Base-by-base conservation (phyloP, 2,113 vertebrate genomes). In the Proteles cristata region DNA sequence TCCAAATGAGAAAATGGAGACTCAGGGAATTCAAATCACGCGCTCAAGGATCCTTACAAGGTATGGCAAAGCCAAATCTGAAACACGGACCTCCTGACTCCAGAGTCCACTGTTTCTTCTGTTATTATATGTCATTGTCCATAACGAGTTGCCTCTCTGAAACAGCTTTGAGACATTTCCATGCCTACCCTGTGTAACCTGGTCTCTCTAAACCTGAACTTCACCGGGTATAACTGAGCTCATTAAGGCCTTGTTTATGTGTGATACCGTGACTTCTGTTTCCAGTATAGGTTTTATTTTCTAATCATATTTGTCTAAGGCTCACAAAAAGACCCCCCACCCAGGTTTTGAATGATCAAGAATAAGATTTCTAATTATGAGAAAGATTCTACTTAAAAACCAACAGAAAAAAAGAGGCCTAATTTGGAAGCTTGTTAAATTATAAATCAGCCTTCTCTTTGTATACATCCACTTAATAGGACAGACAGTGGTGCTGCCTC, bases 1-100 rank as follows among this genome's bases (percentile, higher is more conserved):
- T 93, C 79, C 58, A 76, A 76, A 90, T 90, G 79, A 81, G 21
- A 94, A 95, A 95, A 92, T 21, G 61, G 71, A 90, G 39, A 88
- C n/a, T 16, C 11, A 33, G 26, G 86, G 73, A 94, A 50, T 76
- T 94, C 31, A 85, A 50, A 84, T 48, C 73, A 76, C 31, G 69
- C 71, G 35, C 45, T 95, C 17, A 58, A 84, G 55, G 45, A 83
- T 76, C n/a, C 92, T 89, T 63, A 88, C 17, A 83, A 17, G 83
- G 11, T 26, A 58, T 16, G 33, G 25, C 11, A 83, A 87, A 63
- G 10, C 7, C 61, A 77, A n/a, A 35, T 83, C 39, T 87, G 48
- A 83, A 88, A 96, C 71, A 73, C 1, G 80, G 63, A 4, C 15
- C 8, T 89, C 28, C 25, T 50, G 80, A 90, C 21, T 82, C 43